Percentiles rank a stretch among this genome's conserved stretches.
Evolutionary conservation across 2,888 invertebrate genomes (phyloP).

Genomic region (Hypolimnas misippus): DNA sequence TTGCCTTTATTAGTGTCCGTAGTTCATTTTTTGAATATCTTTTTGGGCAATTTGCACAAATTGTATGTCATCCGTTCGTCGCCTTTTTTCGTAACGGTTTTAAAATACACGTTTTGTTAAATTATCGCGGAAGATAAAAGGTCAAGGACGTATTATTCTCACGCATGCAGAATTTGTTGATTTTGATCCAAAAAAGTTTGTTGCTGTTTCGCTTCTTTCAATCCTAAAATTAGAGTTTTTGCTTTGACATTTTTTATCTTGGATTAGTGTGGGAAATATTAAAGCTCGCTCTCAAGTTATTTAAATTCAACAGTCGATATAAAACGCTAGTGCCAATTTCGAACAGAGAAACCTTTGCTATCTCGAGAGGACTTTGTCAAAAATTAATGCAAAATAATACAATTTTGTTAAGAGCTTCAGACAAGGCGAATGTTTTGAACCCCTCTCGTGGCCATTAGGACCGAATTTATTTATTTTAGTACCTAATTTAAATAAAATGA

Average conservation of each 20-base stretch:
- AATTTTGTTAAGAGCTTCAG: slow-evolving; percentile 75
- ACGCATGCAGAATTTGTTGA: not conserved
- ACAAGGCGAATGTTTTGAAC: slow-evolving; percentile 68
- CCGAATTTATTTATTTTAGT: slow-evolving; percentile 76
- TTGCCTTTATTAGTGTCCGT: slow-evolving; percentile 43
- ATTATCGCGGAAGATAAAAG: not conserved
- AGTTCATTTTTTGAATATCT: slow-evolving; percentile 28
- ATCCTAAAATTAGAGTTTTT: not conserved
- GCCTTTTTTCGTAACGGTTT: not conserved
- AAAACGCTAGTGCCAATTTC: slow-evolving; percentile 48
- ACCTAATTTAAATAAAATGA: slow-evolving; percentile 80
- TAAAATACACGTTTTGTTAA: slow-evolving; percentile 20
- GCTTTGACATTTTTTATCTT: not conserved
- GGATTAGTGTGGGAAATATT: slow-evolving; percentile 18
- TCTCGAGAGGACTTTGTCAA: slow-evolving; percentile 70
- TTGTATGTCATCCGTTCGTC: slow-evolving; percentile 24
- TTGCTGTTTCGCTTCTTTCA: not conserved
- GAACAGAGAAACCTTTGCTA: slow-evolving; percentile 51
- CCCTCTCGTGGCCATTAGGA: slow-evolving; percentile 61
- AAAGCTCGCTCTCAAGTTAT: slow-evolving; percentile 1
- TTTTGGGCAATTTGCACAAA: slow-evolving; percentile 34
- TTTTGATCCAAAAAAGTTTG: not conserved
- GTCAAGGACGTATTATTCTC: not conserved
- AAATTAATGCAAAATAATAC: slow-evolving; percentile 83
- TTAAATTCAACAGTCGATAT: slow-evolving; percentile 10